Evolutionary conservation across 2,797 vertebrate genomes (phyloP).

Genomic region (Acipenser ruthenus): DNA sequence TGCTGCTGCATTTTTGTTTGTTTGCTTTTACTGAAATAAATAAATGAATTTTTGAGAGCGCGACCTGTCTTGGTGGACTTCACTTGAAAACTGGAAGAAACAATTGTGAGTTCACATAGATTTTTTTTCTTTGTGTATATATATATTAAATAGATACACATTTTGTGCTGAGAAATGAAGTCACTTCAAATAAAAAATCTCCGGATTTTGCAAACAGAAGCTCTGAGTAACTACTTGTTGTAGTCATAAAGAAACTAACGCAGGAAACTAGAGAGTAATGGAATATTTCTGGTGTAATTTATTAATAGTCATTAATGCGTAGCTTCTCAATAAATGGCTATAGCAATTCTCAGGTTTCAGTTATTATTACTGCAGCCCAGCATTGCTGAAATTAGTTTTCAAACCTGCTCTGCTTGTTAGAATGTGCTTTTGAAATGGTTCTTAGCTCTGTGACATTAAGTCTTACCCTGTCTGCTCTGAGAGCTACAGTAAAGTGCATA

Average conservation of each 20-base stretch:
- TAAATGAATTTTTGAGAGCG: no score
- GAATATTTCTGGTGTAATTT: slow-evolving; percentile 12
- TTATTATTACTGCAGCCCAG: neutral
- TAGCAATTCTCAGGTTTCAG: neutral
- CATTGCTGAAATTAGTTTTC: neutral
- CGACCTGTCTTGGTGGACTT: no score
- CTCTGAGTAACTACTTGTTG: no score
- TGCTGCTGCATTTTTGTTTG: no score
- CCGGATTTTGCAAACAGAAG: no score
- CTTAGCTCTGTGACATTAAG: neutral
- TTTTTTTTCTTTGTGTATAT: no score
- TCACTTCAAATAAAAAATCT: no score
- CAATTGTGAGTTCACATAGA: no score
- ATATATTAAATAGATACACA: no score
- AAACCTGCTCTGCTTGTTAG: neutral
- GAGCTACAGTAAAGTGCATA: neutral
- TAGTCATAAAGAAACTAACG: slow-evolving; percentile 27
- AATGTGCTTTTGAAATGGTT: neutral
- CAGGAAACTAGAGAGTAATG: slow-evolving; percentile 25
- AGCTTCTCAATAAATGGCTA: neutral
- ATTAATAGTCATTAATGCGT: slow-evolving; percentile 2
- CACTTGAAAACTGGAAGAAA: no score
- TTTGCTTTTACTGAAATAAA: no score
- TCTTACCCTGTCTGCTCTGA: neutral
- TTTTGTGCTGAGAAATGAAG: no score